A percentile compares a stretch with the other conserved stretches of the same genome.
These are phyloP conservation scores for Chaetodon auriga DNA, from an alignment of 2,113 vertebrate species.

Conservation along the genomic window DNA sequence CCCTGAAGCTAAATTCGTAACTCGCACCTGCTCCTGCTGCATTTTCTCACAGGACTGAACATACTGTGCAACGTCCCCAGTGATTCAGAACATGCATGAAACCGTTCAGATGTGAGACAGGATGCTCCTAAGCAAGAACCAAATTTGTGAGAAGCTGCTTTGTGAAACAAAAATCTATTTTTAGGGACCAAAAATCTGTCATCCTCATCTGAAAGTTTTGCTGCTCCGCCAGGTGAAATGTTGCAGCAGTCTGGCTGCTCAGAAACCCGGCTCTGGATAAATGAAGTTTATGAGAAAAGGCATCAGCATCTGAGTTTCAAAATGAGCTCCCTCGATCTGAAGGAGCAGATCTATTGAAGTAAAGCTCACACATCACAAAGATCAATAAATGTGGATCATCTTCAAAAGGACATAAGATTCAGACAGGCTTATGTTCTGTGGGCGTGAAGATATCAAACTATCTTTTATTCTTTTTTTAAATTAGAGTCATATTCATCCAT, in stretches of 20 bases:
- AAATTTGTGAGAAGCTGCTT: neutral
- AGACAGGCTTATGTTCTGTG: neutral
- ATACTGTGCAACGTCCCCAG: neutral
- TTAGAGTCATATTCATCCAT: too few relatives aligned
- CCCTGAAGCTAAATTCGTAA: constrained; percentile 51
- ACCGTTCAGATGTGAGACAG: neutral
- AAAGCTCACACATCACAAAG: constrained; percentile 23
- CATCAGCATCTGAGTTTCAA: neutral
- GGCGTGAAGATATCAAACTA: neutral
- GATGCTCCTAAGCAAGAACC: neutral
- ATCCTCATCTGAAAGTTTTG: neutral
- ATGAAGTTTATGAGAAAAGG: neutral
- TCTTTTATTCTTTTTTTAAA: neutral
- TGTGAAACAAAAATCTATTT: neutral
- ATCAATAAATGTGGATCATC: constrained; percentile 44
- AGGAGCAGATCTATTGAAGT: constrained; percentile 1
- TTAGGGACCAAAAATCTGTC: constrained; percentile 21
- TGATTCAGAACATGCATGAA: constrained; percentile 13
- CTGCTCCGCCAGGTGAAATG: neutral
- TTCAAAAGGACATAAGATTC: neutral
- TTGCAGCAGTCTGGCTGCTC: neutral
- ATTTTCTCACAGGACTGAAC: neutral
- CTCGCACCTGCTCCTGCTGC: constrained; percentile 57
- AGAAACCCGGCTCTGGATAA: neutral
- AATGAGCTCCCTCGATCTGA: constrained; percentile 8